A percentile compares a stretch with the other conserved stretches of the same genome.
Conservation (phyloP, 2,888 invertebrate genomes). For the Calameuta idolon region DNA sequence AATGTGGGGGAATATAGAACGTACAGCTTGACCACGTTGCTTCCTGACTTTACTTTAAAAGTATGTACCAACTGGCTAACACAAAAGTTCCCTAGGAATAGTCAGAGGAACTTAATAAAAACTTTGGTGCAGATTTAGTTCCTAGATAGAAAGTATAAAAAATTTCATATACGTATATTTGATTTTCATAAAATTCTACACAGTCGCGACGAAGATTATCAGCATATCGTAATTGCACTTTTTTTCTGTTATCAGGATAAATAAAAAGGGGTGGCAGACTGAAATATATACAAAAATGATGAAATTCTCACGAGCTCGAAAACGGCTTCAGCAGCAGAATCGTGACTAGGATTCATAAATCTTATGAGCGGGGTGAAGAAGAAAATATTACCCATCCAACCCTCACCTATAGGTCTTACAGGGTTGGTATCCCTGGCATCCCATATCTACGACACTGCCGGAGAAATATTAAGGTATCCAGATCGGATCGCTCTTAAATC, state of each 20-base stretch:
- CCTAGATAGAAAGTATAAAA: background rate
- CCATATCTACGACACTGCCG: constrained; percentile 2
- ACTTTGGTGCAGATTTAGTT: background rate
- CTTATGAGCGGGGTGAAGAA: background rate
- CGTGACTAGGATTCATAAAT: constrained; percentile 5
- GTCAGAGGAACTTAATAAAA: background rate
- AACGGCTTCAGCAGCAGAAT: background rate
- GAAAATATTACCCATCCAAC: constrained; percentile 4
- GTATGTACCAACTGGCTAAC: background rate
- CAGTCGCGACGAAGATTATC: background rate
- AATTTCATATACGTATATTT: background rate
- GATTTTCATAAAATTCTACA: background rate
- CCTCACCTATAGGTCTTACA: background rate
- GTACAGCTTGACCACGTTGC: background rate
- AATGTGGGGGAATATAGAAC: background rate
- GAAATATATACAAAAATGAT: constrained; percentile 4
- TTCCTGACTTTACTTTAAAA: background rate
- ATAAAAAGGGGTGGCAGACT: background rate
- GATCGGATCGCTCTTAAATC: constrained; percentile 6
- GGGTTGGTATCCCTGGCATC: background rate
- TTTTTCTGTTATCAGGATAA: background rate
- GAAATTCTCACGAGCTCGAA: constrained; percentile 1
- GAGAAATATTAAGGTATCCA: constrained; percentile 9
- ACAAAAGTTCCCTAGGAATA: background rate
- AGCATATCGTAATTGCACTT: background rate